Evolutionary conservation across 2,113 vertebrate genomes (phyloP).

Genomic region (Gymnarchus niloticus): DNA sequence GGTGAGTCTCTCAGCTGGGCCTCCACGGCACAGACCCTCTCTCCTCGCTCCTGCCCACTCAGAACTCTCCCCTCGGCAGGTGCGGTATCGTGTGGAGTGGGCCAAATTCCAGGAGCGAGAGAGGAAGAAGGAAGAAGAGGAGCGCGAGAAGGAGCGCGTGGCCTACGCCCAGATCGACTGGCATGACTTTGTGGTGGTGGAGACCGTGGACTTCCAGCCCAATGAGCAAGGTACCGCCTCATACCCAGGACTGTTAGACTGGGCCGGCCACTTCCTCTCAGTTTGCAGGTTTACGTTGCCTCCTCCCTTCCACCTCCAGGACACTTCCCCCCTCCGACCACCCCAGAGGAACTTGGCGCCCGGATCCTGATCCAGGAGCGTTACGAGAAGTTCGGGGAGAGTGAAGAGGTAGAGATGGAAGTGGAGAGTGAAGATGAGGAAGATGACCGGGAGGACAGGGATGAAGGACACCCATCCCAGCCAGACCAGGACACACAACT

Average conservation of each 20-base stretch:
- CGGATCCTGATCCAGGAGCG: constrained; percentile 96
- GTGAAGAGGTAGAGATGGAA: constrained; percentile 98
- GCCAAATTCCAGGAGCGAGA: constrained; percentile 96
- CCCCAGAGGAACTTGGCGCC: constrained; percentile 90
- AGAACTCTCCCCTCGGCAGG: constrained; percentile 53
- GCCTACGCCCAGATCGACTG: constrained; percentile 97
- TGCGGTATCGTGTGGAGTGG: constrained; percentile 95
- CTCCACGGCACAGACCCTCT: too few relatives aligned
- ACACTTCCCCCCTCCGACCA: constrained; percentile 95
- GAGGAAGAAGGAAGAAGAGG: constrained; percentile 95
- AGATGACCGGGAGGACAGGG: constrained; percentile 70
- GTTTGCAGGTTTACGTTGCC: neutral
- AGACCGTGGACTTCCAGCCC: constrained; percentile 96
- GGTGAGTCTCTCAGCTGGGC: constrained; percentile 61
- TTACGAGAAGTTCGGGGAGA: constrained; percentile 97
- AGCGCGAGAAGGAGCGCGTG: constrained; percentile 90
- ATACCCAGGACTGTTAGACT: neutral
- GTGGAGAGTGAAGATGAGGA: constrained; percentile 96
- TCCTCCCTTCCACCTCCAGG: constrained; percentile 55
- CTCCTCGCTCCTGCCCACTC: constrained; percentile 7
- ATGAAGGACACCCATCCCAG: constrained; percentile 69
- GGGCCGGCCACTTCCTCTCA: neutral
- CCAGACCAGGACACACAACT: constrained; percentile 95
- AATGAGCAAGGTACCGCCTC: constrained; percentile 80
- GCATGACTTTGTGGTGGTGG: constrained; percentile 98